Evolutionary conservation across 2,797 vertebrate genomes (phyloP).

Genomic region (Tarsius wallacei): DNA sequence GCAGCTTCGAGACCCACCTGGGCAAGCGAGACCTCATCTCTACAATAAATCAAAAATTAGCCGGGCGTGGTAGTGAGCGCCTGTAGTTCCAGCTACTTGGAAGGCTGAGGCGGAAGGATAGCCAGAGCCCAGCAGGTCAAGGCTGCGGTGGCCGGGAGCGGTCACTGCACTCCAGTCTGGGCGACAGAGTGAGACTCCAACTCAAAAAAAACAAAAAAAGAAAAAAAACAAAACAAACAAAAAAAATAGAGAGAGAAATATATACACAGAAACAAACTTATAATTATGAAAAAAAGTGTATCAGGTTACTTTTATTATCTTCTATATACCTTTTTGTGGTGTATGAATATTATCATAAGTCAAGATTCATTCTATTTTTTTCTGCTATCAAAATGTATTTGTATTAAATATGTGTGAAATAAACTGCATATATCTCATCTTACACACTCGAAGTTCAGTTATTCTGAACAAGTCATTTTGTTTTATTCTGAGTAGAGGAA

Average conservation of each 20-base stretch:
- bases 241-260: not conserved
- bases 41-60: too few relatives aligned
- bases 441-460: not conserved
- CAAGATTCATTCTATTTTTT: not conserved
- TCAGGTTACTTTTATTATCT: constrained; percentile 39
- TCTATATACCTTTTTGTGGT: not conserved
- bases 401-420: constrained; percentile 33
- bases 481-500: not conserved
- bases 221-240: too few relatives aligned
- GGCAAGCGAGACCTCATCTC: too few relatives aligned
- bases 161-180: too few relatives aligned
- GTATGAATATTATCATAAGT: not conserved
- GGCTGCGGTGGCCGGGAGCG: too few relatives aligned
- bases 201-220: too few relatives aligned
- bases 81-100: too few relatives aligned
- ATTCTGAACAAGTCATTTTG: not conserved
- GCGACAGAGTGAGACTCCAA: too few relatives aligned
- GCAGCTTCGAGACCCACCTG: too few relatives aligned
- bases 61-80: too few relatives aligned
- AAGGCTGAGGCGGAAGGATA: too few relatives aligned
- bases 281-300: not conserved
- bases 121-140: too few relatives aligned
- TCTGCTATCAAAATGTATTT: not conserved
- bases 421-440: not conserved
- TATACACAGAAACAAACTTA: not conserved